Percentiles rank a stretch among this genome's conserved stretches.
phyloP scores from a whole-genome alignment of 2,113 vertebrate genomes.

The Pollachius pollachius region DNA sequence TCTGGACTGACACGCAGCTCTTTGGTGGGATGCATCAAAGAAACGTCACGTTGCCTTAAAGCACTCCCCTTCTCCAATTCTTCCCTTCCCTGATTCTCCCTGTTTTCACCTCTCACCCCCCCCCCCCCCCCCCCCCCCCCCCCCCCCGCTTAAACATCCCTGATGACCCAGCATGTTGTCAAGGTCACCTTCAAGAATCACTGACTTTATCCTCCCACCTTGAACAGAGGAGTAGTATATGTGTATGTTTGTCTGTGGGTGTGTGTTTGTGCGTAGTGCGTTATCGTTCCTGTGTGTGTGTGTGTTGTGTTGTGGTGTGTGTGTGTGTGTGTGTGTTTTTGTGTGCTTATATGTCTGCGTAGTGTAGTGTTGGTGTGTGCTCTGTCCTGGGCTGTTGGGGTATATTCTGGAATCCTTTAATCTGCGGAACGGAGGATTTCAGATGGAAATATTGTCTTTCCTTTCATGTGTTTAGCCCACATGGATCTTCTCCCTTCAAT shows the following conservation, averaged over 20 bases:
- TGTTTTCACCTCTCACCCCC: slow-evolving; percentile 65
- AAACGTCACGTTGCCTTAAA: slow-evolving; percentile 30
- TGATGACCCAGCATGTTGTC: slow-evolving; percentile 39
- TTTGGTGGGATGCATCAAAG: slow-evolving; percentile 1
- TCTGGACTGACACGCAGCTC: too few species aligned
- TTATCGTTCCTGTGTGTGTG: neutral
- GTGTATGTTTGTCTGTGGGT: neutral
- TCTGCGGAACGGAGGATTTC: slow-evolving; percentile 15
- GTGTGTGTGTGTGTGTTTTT: neutral
- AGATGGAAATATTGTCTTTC: slow-evolving; percentile 12
- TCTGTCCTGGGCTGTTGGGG: slow-evolving; percentile 46
- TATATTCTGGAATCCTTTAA: slow-evolving; percentile 51
- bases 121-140: slow-evolving; percentile 3
- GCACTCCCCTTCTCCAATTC: slow-evolving; percentile 66
- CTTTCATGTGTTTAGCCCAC: slow-evolving; percentile 32
- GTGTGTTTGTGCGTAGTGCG: slow-evolving; percentile 2
- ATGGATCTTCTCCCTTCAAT: slow-evolving; percentile 46
- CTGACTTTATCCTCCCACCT: slow-evolving; percentile 31
- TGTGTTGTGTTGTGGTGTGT: slow-evolving; percentile 7
- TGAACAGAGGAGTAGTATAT: neutral
- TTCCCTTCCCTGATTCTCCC: slow-evolving; percentile 54
- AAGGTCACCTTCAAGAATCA: slow-evolving; percentile 65
- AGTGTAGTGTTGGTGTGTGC: slow-evolving; percentile 16
- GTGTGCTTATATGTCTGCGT: neutral
- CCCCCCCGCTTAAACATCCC: slow-evolving; percentile 12